Percentiles rank a stretch among this genome's conserved stretches.
Evolutionary conservation across 2,113 vertebrate genomes (phyloP).

Genomic region (Madoqua kirkii): DNA sequence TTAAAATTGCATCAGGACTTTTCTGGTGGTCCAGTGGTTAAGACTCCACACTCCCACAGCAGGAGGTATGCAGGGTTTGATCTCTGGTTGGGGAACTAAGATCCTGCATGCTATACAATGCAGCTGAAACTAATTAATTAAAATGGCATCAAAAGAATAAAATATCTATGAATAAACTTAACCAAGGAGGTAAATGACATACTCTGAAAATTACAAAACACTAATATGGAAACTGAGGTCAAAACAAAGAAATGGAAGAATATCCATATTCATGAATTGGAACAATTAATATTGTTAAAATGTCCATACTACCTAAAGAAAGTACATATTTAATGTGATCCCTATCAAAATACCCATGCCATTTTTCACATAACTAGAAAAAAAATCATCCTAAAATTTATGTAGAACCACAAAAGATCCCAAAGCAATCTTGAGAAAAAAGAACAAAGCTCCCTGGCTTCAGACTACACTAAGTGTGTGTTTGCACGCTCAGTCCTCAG

Average conservation of each 20-base stretch:
- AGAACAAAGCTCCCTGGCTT: not conserved
- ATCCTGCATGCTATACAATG: not conserved
- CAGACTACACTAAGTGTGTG: not conserved
- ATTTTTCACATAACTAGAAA: not conserved
- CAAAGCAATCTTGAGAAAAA: not conserved
- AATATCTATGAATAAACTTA: not conserved
- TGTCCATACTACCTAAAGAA: not conserved
- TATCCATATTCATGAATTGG: not conserved
- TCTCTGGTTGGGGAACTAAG: not conserved
- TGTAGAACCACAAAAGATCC: not conserved
- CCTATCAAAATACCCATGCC: not conserved
- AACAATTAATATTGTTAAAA: not conserved
- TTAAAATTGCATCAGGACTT: not conserved
- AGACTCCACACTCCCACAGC: not conserved
- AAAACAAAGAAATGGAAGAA: not conserved
- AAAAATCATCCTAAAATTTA: not conserved
- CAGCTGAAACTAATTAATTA: not conserved
- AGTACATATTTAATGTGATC: not conserved
- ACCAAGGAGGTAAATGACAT: not conserved
- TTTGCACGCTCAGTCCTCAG: not conserved
- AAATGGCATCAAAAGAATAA: not conserved
- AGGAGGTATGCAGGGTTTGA: not conserved
- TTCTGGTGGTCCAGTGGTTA: not conserved
- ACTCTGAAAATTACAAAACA: not conserved
- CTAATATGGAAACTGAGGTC: not conserved